These are phyloP conservation scores for Rhinella marina DNA, from an alignment of 2,797 vertebrate genomes.

Conservation along the genomic window DNA sequence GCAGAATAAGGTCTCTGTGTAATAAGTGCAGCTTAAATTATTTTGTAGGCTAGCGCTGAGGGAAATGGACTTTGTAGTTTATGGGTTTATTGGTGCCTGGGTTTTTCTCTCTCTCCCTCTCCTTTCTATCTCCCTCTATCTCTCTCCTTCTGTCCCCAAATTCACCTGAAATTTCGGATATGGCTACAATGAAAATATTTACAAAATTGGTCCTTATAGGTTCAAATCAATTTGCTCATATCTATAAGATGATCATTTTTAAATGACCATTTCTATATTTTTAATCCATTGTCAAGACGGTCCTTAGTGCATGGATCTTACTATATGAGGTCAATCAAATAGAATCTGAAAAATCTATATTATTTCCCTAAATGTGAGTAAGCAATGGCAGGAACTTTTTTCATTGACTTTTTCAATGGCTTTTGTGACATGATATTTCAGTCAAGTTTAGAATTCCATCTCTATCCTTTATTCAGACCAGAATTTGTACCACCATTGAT, in stretches of 20 bases:
- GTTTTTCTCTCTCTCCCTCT: too few relatives aligned
- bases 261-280: neutral
- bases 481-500: neutral
- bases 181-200: too few relatives aligned
- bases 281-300: neutral
- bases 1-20: slow-evolving; percentile 16
- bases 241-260: too few relatives aligned
- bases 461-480: neutral
- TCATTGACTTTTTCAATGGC: too few relatives aligned
- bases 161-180: too few relatives aligned
- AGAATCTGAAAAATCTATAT: neutral
- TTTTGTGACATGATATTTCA: too few relatives aligned
- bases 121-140: too few relatives aligned
- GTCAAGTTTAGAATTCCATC: too few relatives aligned
- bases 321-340: neutral
- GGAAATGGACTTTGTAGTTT: neutral
- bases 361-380: neutral
- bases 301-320: neutral
- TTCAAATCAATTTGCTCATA: too few relatives aligned
- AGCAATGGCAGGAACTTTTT: too few relatives aligned
- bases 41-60: neutral
- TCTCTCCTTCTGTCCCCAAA: too few relatives aligned
- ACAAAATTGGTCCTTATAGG: too few relatives aligned
- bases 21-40: slow-evolving; percentile 35
- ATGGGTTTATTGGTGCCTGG: neutral